A percentile compares a stretch with the other conserved stretches of the same genome.
These are phyloP conservation scores for Cylindroiulus punctatus DNA, from an alignment of 2,888 invertebrate species.

Conservation along the genomic window DNA sequence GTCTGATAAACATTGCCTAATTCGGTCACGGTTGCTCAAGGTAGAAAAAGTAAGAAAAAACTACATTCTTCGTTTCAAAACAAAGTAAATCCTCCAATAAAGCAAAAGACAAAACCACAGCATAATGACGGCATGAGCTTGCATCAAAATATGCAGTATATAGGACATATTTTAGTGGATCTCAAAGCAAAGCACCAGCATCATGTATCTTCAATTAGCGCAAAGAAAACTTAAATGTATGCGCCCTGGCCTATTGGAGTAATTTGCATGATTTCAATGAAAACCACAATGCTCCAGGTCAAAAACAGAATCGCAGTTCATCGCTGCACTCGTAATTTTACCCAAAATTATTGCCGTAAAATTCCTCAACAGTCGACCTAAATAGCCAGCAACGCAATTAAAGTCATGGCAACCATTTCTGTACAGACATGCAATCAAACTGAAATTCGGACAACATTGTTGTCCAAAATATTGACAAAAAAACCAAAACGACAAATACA, in stretches of 20 bases:
- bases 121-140: background rate
- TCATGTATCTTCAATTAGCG: background rate
- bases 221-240: background rate
- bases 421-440: background rate
- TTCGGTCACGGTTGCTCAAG: constrained; percentile 1
- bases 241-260: background rate
- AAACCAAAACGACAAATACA: constrained; percentile 5
- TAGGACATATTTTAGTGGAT: background rate
- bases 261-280: background rate
- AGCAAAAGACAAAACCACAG: background rate
- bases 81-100: background rate
- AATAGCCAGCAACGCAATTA: background rate
- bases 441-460: constrained; percentile 7
- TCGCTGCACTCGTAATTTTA: background rate
- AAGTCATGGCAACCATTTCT: background rate
- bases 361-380: constrained; percentile 17
- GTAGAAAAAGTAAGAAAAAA: background rate
- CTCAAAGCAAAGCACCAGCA: background rate
- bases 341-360: background rate
- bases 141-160: background rate
- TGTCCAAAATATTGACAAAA: constrained; percentile 19
- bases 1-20: background rate
- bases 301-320: background rate
- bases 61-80: background rate
- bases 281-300: background rate